Conservation (phyloP, 2,113 vertebrate species). For the Capra hircus region DNA sequence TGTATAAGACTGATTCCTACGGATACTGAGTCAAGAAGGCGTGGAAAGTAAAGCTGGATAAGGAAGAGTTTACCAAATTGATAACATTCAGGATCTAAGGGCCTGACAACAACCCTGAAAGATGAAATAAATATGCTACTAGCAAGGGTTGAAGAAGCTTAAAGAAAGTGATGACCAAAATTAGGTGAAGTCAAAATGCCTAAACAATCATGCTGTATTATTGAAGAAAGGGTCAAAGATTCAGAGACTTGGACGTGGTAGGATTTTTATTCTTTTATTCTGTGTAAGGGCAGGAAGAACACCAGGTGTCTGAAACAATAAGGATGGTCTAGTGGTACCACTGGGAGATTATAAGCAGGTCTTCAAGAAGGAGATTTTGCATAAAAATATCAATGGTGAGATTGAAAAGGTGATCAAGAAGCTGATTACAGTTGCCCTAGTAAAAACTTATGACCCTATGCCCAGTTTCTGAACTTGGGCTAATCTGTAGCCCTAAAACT, state of each 20-base stretch:
- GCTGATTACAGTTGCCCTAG: not conserved
- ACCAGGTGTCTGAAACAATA: not conserved
- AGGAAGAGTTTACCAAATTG: not conserved
- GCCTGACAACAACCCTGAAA: not conserved
- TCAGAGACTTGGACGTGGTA: not conserved
- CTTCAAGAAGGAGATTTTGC: no score
- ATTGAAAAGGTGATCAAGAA: not conserved
- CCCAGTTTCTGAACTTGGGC: not conserved
- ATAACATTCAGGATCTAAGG: not conserved
- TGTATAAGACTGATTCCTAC: accelerated
- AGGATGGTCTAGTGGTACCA: not conserved
- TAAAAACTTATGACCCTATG: not conserved
- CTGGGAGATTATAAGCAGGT: not conserved
- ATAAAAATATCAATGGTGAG: not conserved
- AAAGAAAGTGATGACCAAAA: not conserved
- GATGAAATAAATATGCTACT: not conserved
- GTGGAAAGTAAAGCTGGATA: not conserved
- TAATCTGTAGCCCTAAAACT: not conserved
- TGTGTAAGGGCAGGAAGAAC: not conserved
- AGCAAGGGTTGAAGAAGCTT: not conserved
- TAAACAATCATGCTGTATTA: not conserved
- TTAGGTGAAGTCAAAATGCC: not conserved
- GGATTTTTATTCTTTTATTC: not conserved
- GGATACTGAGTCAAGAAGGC: not conserved
- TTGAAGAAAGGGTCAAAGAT: not conserved